These are phyloP conservation scores for Proales similis DNA, from an alignment of 1,140 invertebrate genomes.

Conservation along the genomic window DNA sequence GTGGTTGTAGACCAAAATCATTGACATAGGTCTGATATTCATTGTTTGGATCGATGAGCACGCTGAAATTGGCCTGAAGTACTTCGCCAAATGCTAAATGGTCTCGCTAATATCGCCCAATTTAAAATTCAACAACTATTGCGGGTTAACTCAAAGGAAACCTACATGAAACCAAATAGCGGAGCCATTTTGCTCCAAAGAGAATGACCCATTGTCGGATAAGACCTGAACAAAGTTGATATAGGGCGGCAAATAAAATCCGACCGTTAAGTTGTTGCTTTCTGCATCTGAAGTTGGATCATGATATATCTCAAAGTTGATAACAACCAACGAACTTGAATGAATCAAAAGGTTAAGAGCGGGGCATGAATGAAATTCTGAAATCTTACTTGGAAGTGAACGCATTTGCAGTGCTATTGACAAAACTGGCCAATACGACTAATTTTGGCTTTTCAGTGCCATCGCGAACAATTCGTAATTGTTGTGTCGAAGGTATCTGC, in stretches of 20 bases:
- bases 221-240: conserved; percentile 35
- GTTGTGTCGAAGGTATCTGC: background rate
- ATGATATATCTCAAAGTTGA: conserved; percentile 40
- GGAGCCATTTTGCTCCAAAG: conserved; percentile 3
- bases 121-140: background rate
- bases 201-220: background rate
- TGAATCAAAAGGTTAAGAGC: background rate
- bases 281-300: conserved; percentile 41
- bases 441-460: background rate
- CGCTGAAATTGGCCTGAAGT: background rate
- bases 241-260: conserved; percentile 41
- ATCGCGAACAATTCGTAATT: background rate
- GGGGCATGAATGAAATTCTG: background rate
- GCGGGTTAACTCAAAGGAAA: background rate
- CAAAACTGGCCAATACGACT: background rate
- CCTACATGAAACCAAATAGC: background rate
- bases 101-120: background rate
- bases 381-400: conserved; percentile 13
- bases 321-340: conserved; percentile 32
- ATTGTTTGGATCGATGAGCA: background rate
- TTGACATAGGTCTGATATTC: background rate
- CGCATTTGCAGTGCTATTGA: background rate
- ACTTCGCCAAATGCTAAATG: conserved; percentile 10
- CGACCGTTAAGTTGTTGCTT: conserved; percentile 39
- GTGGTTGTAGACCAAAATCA: conserved; percentile 8